These are phyloP conservation scores for Blastobasis lacticolella DNA, from an alignment of 2,888 invertebrate genomes.

Conservation along the genomic window DNA sequence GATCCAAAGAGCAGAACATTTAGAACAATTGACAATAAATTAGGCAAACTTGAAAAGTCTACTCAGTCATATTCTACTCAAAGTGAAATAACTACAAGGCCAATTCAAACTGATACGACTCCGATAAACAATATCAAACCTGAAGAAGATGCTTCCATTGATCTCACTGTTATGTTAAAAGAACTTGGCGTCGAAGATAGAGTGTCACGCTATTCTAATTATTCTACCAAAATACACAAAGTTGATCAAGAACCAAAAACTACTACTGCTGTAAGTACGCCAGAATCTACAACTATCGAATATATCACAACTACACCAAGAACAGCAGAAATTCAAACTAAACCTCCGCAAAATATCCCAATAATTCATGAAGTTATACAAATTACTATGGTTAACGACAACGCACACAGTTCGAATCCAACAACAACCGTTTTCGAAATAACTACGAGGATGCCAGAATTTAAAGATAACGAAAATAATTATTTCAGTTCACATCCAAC, in stretches of 20 bases:
- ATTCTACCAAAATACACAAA: constrained; percentile 28
- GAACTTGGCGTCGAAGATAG: constrained; percentile 28
- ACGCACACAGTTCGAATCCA: constrained; percentile 21
- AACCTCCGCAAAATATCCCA: neutral
- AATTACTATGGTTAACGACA: constrained; percentile 36
- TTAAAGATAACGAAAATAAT: constrained; percentile 18
- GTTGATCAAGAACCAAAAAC: constrained; percentile 23
- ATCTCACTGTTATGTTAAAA: constrained; percentile 53
- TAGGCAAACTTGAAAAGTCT: constrained; percentile 19
- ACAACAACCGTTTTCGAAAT: constrained; percentile 35
- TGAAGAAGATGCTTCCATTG: constrained; percentile 41
- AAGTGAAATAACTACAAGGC: constrained; percentile 13
- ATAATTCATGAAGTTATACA: constrained; percentile 35
- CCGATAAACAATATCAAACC: constrained; percentile 12
- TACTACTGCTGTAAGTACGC: constrained; percentile 13
- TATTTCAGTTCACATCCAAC: neutral
- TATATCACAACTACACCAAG: constrained; percentile 1
- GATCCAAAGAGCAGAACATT: constrained; percentile 35
- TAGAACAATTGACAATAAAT: constrained; percentile 27
- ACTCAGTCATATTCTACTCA: constrained; percentile 16
- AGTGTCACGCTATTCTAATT: constrained; percentile 21
- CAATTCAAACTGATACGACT: constrained; percentile 16
- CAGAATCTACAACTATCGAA: constrained; percentile 12
- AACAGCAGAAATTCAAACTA: neutral
- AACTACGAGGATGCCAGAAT: constrained; percentile 41